Percentiles rank a stretch among this genome's conserved stretches.
Conservation (phyloP, 2,113 vertebrate species). For the Amphiprion ocellaris region DNA sequence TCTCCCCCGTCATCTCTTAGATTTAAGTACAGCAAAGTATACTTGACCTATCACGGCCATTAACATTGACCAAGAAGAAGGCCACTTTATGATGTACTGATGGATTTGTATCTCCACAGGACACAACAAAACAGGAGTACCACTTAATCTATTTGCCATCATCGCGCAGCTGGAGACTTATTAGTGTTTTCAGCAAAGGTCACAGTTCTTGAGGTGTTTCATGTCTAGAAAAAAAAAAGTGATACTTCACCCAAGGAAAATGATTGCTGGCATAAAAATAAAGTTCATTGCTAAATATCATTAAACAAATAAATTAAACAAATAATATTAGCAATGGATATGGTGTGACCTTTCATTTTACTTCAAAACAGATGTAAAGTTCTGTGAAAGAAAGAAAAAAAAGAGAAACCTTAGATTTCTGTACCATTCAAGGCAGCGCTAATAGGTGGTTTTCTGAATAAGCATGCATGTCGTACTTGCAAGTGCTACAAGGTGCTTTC, state of each 20-base stretch:
- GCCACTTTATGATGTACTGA: neutral
- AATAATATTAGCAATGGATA: neutral
- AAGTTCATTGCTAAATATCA: slow-evolving; percentile 33
- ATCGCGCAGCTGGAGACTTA: neutral
- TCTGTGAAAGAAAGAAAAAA: neutral
- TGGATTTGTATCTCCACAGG: neutral
- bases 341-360: slow-evolving; percentile 22
- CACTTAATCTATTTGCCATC: slow-evolving; percentile 4
- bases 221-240: slow-evolving; percentile 1
- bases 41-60: slow-evolving; percentile 10
- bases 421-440: neutral
- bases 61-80: slow-evolving; percentile 12
- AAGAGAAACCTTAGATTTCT: neutral
- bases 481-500: neutral
- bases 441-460: neutral
- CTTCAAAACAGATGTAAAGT: slow-evolving; percentile 2
- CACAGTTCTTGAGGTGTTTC: slow-evolving; percentile 21
- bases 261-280: slow-evolving; percentile 20
- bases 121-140: slow-evolving; percentile 6
- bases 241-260: slow-evolving; percentile 22
- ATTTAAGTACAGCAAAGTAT: slow-evolving; percentile 25
- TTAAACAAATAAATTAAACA: neutral
- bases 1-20: slow-evolving; percentile 1
- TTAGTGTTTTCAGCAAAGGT: slow-evolving; percentile 9
- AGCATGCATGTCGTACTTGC: neutral